Conservation (phyloP, 2,113 vertebrate genomes). For the Thunnus maccoyii region DNA sequence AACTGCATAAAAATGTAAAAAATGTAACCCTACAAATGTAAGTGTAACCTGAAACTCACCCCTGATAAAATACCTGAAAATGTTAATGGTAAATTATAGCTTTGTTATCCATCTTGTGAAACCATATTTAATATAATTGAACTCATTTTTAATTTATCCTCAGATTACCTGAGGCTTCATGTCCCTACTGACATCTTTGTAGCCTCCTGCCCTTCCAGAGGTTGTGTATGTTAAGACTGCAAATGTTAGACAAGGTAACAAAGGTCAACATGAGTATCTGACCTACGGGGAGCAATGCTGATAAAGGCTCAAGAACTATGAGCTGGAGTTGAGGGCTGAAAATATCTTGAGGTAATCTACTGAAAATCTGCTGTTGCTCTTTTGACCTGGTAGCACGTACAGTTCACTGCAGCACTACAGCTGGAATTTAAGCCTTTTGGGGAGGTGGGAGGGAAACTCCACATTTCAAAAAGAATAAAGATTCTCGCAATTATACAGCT, state of each 20-base stretch:
- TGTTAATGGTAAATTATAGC: background rate
- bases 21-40: no score
- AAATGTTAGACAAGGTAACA: background rate
- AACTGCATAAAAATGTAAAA: no score
- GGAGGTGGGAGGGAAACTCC: background rate
- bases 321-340: slow-evolving; percentile 36
- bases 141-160: no score
- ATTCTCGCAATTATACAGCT: background rate
- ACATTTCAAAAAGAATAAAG: background rate
- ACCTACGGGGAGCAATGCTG: slow-evolving; percentile 5
- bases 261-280: slow-evolving; percentile 1
- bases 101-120: background rate
- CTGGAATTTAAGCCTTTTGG: slow-evolving; percentile 34
- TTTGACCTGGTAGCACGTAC: slow-evolving; percentile 16
- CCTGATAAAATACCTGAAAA: background rate
- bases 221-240: no score
- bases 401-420: slow-evolving; percentile 26
- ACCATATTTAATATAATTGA: no score
- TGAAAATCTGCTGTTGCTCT: slow-evolving; percentile 31
- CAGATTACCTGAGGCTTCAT: background rate
- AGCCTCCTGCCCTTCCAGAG: background rate
- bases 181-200: background rate
- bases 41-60: background rate
- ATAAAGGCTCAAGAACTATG: slow-evolving; percentile 32
- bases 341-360: slow-evolving; percentile 55